Evolutionary conservation across 2,888 invertebrate species (phyloP), one percentile per base, ranked within the genome.

Genomic region (Lithosia quadra): DNA sequence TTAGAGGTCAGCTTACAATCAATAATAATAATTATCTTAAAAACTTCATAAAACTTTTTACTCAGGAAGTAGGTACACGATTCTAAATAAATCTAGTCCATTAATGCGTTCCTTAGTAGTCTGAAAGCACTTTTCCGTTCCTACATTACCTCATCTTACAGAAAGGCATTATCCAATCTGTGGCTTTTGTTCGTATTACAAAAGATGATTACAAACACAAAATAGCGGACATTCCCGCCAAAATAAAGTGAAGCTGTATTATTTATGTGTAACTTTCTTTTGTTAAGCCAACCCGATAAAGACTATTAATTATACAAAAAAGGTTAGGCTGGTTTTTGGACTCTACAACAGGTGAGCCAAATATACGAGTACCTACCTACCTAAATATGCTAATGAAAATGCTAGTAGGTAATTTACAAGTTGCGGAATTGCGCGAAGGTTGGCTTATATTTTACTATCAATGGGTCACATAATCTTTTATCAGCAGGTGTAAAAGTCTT

Each of bases 201-300:
- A 84, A 81, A 81, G 78, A 80, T 79, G 76, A 75, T 70, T 73
- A 72, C 71, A 53, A 64, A 63, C 75, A 76, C 78, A 78, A 84
- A 76, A 79, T 78, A 78, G 72, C 67, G 69, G 83, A 33, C 66
- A 75, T 74, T 66, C 64, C 68, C 71, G 56, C 67, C 61, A 60
- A 75, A 77, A 71, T 80, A 73, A 71, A 56, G 68, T 67, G 61
- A 33, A 34, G 34, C 55, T 58, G 22, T 15, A 64, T 61, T 70
- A 69, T 60, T 60, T 59, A 71, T 55, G 61, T 73, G 57, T 61
- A 71, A 18, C 61, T 63, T 59, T 70, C 74, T 72, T 78, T 79
- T 76, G 33, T 75, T 69, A 73, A 73, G 68, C 74, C 67, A 65
- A 63, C 67, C 60, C 71, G 61, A 69, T 71, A 68, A 68, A 68